A percentile compares a stretch with the other conserved stretches of the same genome.
Conservation (phyloP, 2,888 invertebrate genomes). For the Acrobasis repandana region DNA sequence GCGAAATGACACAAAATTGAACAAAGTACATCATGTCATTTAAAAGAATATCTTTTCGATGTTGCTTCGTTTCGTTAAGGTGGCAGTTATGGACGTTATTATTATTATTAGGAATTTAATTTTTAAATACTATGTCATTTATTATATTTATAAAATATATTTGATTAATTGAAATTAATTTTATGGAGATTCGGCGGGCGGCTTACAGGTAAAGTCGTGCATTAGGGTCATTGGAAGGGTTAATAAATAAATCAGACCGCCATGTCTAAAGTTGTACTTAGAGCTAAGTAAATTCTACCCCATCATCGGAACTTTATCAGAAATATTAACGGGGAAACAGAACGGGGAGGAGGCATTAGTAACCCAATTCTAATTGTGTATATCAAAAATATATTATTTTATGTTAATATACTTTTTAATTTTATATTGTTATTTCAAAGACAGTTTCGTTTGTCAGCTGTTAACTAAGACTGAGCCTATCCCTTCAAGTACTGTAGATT, state of each 20-base stretch:
- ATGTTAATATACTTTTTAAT: conserved; percentile 33
- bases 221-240: no score
- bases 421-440: conserved; percentile 49
- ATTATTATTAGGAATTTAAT: not conserved
- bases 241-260: no score
- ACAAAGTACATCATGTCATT: not conserved
- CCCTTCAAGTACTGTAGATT: conserved; percentile 27
- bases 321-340: no score
- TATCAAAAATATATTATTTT: conserved; percentile 23
- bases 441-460: conserved; percentile 55
- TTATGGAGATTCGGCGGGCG: conserved; percentile 6
- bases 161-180: conserved; percentile 6
- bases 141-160: not conserved
- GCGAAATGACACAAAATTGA: not conserved
- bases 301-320: no score
- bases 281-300: no score
- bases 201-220: no score
- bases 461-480: conserved; percentile 65
- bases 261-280: no score
- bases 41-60: not conserved
- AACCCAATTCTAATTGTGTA: not conserved
- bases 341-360: no score
- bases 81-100: not conserved
- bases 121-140: conserved; percentile 4
- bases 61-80: not conserved